These are phyloP conservation scores for Apogon talboti DNA, from an alignment of 2,797 vertebrate species.

Conservation along the genomic window DNA sequence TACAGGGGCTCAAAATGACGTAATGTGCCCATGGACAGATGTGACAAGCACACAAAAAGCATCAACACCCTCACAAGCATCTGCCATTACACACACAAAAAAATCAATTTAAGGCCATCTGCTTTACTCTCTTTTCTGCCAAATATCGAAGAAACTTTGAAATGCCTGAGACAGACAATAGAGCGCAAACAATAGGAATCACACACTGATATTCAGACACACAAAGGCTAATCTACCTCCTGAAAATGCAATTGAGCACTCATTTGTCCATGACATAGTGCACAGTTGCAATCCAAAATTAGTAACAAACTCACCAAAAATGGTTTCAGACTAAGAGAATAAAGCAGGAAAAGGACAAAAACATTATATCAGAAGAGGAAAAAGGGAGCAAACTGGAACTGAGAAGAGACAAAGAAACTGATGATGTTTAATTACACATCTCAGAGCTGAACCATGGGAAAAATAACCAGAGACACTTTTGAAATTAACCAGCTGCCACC, in stretches of 20 bases:
- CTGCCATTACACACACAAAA: slow-evolving; percentile 14
- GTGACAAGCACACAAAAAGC: slow-evolving; percentile 27
- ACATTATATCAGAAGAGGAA: slow-evolving; percentile 10
- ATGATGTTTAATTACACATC: slow-evolving; percentile 33
- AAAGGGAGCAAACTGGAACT: slow-evolving; percentile 13
- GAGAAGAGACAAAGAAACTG: slow-evolving; percentile 1
- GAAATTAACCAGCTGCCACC: slow-evolving; percentile 28
- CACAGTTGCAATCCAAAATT: slow-evolving; percentile 1
- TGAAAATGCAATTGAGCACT: slow-evolving; percentile 23
- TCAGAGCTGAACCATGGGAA: slow-evolving; percentile 16
- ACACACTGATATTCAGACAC: slow-evolving; percentile 10
- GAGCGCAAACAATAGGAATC: slow-evolving; percentile 9
- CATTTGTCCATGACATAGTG: slow-evolving; percentile 3
- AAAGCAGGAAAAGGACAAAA: slow-evolving; percentile 4
- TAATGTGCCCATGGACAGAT: slow-evolving; percentile 30
- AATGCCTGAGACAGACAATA: slow-evolving; percentile 34
- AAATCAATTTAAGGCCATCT: slow-evolving; percentile 42
- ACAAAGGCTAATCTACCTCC: slow-evolving; percentile 24
- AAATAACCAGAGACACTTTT: slow-evolving; percentile 28
- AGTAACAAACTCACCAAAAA: slow-evolving; percentile 8
- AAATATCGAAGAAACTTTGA: slow-evolving; percentile 40
- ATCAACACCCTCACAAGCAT: slow-evolving; percentile 11
- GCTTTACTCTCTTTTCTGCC: slow-evolving; percentile 32
- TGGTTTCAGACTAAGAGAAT: slow-evolving; percentile 5
- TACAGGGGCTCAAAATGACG: slow-evolving; percentile 3